Evolutionary conservation across 2,113 vertebrate genomes (phyloP), one percentile per base, ranked within the genome.

Genomic region (Lasiurus cinereus): DNA sequence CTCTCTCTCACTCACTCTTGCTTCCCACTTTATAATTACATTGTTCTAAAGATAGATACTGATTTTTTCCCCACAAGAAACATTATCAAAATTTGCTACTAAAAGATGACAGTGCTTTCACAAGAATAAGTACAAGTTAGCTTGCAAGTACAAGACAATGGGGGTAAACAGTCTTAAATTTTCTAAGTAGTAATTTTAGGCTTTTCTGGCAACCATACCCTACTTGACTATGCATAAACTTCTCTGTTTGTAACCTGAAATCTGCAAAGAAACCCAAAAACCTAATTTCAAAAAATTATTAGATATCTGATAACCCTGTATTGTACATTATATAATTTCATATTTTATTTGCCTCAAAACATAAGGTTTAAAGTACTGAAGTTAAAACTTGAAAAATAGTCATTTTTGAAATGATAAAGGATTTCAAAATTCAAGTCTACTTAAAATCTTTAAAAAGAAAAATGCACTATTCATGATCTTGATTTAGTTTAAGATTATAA

Each of bases 21-120:
- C 78, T 93, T 95, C 96, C 96, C 98, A 98, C 98, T 93, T 97
- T 98, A 98, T 98, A 98, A 98, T 98, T 98, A 98, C 98, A 98
- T 98, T 98, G 97, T 98, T 98, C 98, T 98, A 97, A 98, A 98
- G 98, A 98, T 98, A 98, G 98, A 98, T 98, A 98, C 97, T 98
- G 98, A 98, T 98, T 97, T 98, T 97, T 98, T 27, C 59, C 94
- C 97, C 98, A 98, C 98, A 96, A 98, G 98, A 98, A 98, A 98
- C 96, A 88, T 98, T 98, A 99, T 99, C 98, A 99, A 99, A 98
- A 98, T 98, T 98, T 98, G 98, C 98, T 98, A 98, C 98, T 98
- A 99, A 98, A 99, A 99, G 98, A 99, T 99, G 98, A 99, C 98
- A 98, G 98, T 98, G 99, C 98, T 98, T 98, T 98, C 97, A 98